Evolutionary conservation across 2,113 vertebrate genomes (phyloP), one percentile per base, ranked within the genome.

Genomic region (Oreochromis spilurus): DNA sequence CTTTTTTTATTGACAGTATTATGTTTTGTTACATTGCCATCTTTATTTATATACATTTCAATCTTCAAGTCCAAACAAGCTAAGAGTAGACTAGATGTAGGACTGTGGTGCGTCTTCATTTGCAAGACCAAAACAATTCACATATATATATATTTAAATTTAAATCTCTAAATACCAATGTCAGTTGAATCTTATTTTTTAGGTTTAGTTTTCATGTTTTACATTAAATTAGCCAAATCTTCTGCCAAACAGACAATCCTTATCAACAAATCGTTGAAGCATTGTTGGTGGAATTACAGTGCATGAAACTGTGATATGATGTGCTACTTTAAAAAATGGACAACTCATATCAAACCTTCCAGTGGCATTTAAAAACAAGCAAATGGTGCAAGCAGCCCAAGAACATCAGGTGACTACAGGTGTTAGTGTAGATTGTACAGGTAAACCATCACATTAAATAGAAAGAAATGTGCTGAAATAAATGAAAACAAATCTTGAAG

Each of bases 41-140:
- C 54, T 89, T 87, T 88, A 92, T 83, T 87, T 72, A 88, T 17
- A 83, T 17, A 85, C 67, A 84, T 87, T 84, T 58, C 16, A 21
- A 80, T 67, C 12, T 84, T 79, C 43, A 24, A 16, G 26, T 55
- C 55, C 7, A 75, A 84, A 87, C 57, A 21, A 85, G n/a, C 19
- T 82, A 7, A 38, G 19, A 84, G 10, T 29, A 67, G 62, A 40
- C 3, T 53, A 31, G 13, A 57, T 43, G 9, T 50, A 10, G 60
- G 11, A 29, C 24, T 19, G 31, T 19, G 81, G 8, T n/a, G 16
- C 40, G 40, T 54, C 17, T 54, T 53, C n/a, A 82, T 40, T 81
- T 82, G 9, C 34, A 62, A 4, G 8, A 80, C 52, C 19, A 78
- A 50, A 92, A 83, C 57, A 31, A n/a, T 79, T 5, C 48, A 12